Evolutionary conservation across 2,797 vertebrate species (phyloP).

Genomic region (Siniperca obscura): DNA sequence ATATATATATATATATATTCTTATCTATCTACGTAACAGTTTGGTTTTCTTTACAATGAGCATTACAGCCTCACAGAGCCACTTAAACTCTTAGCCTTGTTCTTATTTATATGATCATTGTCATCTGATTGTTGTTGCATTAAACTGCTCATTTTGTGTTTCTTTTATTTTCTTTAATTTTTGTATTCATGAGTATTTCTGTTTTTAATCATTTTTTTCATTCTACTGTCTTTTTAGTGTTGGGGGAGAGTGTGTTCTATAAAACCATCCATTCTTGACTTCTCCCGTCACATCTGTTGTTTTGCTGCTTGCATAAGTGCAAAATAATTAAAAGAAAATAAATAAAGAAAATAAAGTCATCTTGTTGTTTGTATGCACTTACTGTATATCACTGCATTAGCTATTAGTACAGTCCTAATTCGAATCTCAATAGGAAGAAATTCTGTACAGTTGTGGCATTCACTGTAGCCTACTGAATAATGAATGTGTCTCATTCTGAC

Average conservation of each 20-base stretch:
- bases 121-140: background rate
- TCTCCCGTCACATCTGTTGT: background rate
- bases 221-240: too few species aligned
- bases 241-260: background rate
- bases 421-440: background rate
- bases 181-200: background rate
- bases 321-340: background rate
- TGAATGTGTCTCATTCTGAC: background rate
- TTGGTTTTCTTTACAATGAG: background rate
- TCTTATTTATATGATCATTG: background rate
- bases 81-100: background rate
- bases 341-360: background rate
- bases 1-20: too few species aligned
- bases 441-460: background rate
- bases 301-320: background rate
- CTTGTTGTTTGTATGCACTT: background rate
- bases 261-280: background rate
- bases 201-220: background rate
- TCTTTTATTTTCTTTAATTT: background rate
- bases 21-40: too few species aligned
- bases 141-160: background rate
- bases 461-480: conserved; percentile 15
- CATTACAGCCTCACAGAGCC: background rate
- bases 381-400: too few species aligned
- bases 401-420: background rate